Conservation (phyloP, 2,797 vertebrate species). For the Sebastolobus altivelis region DNA sequence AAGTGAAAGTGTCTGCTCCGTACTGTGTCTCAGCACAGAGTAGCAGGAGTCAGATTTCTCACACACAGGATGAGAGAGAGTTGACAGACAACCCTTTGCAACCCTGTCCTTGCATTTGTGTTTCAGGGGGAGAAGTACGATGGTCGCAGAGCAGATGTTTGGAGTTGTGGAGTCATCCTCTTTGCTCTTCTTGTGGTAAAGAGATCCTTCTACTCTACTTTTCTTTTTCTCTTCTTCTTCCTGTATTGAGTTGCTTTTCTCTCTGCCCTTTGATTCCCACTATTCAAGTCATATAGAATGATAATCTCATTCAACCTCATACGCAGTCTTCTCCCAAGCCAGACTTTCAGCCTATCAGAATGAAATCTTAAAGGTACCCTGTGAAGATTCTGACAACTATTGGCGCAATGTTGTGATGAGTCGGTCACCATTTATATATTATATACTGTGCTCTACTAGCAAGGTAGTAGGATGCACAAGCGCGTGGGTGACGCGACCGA, state of each 20-base stretch:
- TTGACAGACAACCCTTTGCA: too few species aligned
- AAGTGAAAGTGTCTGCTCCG: too few species aligned
- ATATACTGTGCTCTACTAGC: background rate
- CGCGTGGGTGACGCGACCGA: background rate
- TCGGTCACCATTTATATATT: background rate
- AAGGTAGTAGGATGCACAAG: background rate
- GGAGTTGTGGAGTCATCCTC: slow-evolving; percentile 96
- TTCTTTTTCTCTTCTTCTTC: background rate
- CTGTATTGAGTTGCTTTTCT: background rate
- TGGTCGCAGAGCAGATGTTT: slow-evolving; percentile 92
- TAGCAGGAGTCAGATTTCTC: too few species aligned
- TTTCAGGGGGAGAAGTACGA: slow-evolving; percentile 93
- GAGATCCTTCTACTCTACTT: background rate
- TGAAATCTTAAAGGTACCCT: background rate
- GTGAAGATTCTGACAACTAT: background rate
- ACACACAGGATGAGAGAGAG: too few species aligned
- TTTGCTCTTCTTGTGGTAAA: slow-evolving; percentile 94
- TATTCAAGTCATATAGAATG: background rate
- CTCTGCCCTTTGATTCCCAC: background rate
- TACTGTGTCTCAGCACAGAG: too few species aligned
- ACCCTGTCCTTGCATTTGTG: background rate
- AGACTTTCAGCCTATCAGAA: background rate
- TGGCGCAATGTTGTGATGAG: background rate
- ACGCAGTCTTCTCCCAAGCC: background rate
- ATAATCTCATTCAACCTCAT: background rate